A percentile compares a stretch with the other conserved stretches of the same genome.
Conservation (phyloP, 2,888 invertebrate species). For the Drosophila birchii region DNA sequence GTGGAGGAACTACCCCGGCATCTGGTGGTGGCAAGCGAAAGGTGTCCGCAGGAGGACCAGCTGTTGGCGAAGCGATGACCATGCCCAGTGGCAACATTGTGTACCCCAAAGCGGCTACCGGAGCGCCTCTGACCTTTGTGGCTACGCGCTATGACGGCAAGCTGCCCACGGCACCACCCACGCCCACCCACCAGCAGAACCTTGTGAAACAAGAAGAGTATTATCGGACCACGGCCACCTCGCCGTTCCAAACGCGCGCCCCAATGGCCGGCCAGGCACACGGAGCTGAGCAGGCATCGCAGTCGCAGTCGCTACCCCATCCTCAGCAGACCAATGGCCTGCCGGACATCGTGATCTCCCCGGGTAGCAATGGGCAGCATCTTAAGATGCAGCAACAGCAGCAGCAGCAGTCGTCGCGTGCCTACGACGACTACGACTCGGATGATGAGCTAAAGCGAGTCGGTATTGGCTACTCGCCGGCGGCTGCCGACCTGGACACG, state of each 20-base stretch:
- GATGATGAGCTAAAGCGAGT: constrained; percentile 95
- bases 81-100: constrained; percentile 67
- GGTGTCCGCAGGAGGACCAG: constrained; percentile 38
- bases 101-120: constrained; percentile 58
- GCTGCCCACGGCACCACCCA: constrained; percentile 57
- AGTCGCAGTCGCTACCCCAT: constrained; percentile 25
- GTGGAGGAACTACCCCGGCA: constrained; percentile 27
- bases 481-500: constrained; percentile 88
- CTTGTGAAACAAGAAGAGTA: constrained; percentile 84
- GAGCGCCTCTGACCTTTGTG: constrained; percentile 68
- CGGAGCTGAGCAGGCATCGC: constrained; percentile 38
- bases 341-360: constrained; percentile 83
- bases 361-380: constrained; percentile 73
- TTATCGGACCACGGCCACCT: constrained; percentile 87
- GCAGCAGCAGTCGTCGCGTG: constrained; percentile 85
- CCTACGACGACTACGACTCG: constrained; percentile 93
- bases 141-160: constrained; percentile 82
- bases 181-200: constrained; percentile 49
- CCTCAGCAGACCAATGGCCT: constrained; percentile 65
- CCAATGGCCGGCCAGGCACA: constrained; percentile 51
- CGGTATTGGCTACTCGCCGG: constrained; percentile 88
- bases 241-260: constrained; percentile 85
- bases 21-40: constrained; percentile 45
- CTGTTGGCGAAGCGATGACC: constrained; percentile 39
- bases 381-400: constrained; percentile 74